Percentiles rank a stretch among this genome's conserved stretches.
Evolutionary conservation across 2,888 invertebrate species (phyloP).

Genomic region (Pyrocoelia pectoralis): DNA sequence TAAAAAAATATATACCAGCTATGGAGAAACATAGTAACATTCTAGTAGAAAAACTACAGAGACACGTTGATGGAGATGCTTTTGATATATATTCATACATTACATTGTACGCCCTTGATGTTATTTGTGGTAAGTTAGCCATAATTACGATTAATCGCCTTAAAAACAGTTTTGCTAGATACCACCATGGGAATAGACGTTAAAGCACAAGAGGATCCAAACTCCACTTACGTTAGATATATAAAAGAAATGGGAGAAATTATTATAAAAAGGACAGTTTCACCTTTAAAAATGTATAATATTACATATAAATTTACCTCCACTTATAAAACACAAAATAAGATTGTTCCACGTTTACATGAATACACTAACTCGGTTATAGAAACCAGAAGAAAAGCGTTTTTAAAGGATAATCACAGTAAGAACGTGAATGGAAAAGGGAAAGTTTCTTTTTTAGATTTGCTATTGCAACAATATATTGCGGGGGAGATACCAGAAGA

Average conservation of each 20-base stretch:
- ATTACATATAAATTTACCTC: constrained; percentile 37
- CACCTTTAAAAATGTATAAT: constrained; percentile 62
- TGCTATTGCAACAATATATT: constrained; percentile 64
- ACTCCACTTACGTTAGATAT: constrained; percentile 76
- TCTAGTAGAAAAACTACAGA: no score
- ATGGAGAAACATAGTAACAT: no score
- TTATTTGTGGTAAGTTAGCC: no score
- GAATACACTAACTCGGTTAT: constrained; percentile 66
- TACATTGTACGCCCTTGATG: no score
- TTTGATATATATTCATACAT: no score
- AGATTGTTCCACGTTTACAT: constrained; percentile 61
- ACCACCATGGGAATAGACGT: no score
- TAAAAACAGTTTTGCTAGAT: no score
- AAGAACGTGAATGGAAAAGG: constrained; percentile 61
- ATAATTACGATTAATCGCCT: no score
- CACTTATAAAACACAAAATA: constrained; percentile 61
- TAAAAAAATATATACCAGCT: no score
- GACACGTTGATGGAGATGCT: no score
- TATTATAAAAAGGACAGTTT: constrained; percentile 46
- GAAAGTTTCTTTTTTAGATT: constrained; percentile 73
- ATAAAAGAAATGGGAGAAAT: constrained; percentile 65
- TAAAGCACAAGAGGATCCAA: no score
- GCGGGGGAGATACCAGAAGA: constrained; percentile 67
- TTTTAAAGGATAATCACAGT: constrained; percentile 27
- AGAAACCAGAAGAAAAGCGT: constrained; percentile 51